Percentiles rank a stretch among this genome's conserved stretches.
Conservation (phyloP, 2,888 invertebrate species). For the Lycaena phlaeas region DNA sequence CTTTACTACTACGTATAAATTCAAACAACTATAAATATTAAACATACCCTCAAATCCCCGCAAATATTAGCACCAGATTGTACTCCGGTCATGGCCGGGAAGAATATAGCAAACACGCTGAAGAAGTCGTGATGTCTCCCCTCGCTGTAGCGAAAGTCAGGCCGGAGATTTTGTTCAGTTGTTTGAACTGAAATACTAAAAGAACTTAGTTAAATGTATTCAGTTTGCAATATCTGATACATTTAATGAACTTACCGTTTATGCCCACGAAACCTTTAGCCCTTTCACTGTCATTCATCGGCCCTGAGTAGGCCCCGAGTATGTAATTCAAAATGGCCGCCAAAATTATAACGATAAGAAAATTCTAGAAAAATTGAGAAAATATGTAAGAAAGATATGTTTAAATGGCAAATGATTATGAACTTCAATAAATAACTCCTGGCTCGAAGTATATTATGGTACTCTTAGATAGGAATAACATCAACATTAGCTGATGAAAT, state of each 20-base stretch:
- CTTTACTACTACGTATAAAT: too few relatives aligned
- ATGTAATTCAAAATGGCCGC: conserved; percentile 88
- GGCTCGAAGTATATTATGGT: too few relatives aligned
- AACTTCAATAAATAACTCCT: too few relatives aligned
- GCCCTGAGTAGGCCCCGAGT: conserved; percentile 85
- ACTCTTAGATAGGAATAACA: too few relatives aligned
- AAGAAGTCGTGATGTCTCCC: conserved; percentile 83
- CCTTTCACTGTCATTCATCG: conserved; percentile 53
- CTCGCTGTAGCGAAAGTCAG: conserved; percentile 78
- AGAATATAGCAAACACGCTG: conserved; percentile 93
- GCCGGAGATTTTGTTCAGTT: conserved; percentile 74
- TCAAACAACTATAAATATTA: too few relatives aligned
- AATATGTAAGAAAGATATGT: too few relatives aligned
- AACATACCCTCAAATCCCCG: conserved; percentile 81
- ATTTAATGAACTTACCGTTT: too few relatives aligned
- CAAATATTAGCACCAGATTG: conserved; percentile 96
- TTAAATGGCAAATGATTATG: too few relatives aligned
- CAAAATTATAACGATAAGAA: conserved; percentile 83
- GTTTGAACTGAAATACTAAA: conserved; percentile 59
- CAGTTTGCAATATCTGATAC: too few relatives aligned
- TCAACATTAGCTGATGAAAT: too few relatives aligned
- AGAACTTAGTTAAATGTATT: conserved; percentile 23
- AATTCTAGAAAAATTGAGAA: conserved; percentile 77
- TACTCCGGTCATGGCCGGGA: conserved; percentile 96
- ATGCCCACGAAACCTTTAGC: conserved; percentile 88